These are phyloP conservation scores for Glossophaga mutica DNA, from an alignment of 2,797 vertebrate genomes.

Conservation along the genomic window DNA sequence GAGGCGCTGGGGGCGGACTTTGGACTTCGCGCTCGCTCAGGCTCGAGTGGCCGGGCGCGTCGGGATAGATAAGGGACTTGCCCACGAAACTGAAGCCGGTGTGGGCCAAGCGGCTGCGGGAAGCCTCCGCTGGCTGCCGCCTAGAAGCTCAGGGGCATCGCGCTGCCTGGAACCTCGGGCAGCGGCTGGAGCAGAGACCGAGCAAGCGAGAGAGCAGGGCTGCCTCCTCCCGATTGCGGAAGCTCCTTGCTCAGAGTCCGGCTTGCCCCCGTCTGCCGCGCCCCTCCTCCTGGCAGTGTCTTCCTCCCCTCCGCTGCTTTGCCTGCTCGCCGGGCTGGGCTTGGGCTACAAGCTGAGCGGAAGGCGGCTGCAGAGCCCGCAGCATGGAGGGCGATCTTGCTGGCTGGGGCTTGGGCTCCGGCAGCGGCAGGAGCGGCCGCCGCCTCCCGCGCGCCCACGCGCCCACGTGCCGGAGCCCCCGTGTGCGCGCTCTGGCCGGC, in stretches of 20 bases:
- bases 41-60: neutral
- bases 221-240: neutral
- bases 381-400: constrained; percentile 61
- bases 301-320: neutral
- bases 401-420: constrained; percentile 41
- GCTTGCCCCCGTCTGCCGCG: constrained; percentile 1
- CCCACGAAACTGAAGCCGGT: neutral
- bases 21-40: constrained; percentile 55
- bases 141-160: constrained; percentile 49
- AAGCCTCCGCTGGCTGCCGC: constrained; percentile 47
- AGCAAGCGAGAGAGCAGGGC: neutral
- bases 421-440: constrained; percentile 63
- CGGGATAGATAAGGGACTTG: neutral
- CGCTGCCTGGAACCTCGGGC: neutral
- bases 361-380: constrained; percentile 45
- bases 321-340: constrained; percentile 22
- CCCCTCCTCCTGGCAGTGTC: neutral
- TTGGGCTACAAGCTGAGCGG: constrained; percentile 37
- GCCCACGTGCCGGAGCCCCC: constrained; percentile 75
- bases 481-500: constrained; percentile 59
- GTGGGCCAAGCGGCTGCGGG: constrained; percentile 2
- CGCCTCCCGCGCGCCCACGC: constrained; percentile 75
- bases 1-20: constrained; percentile 41
- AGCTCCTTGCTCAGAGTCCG: constrained; percentile 27
- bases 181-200: neutral